Base-by-base conservation (phyloP, 2,113 vertebrate species). In the Eleginops maclovinus region DNA sequence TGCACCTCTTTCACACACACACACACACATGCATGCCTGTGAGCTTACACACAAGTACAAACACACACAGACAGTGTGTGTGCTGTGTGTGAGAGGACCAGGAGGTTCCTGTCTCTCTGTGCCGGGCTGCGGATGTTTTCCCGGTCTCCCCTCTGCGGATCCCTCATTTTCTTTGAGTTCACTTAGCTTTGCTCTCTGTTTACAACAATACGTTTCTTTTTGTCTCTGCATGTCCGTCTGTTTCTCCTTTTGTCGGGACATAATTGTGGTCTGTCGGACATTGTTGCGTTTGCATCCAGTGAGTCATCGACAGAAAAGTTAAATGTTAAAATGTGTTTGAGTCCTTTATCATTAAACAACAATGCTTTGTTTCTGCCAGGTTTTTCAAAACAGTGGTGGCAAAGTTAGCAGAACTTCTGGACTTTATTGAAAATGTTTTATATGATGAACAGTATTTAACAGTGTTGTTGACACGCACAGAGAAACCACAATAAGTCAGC, bases 61-160 rank as follows among this genome's bases (percentile, higher is more conserved):
- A 68, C 69, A 79, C 70, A 53, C 55, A 50, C 11, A 66, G 44
- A 65, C 61, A 14, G 28, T 72, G 72, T 74, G 56, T 69, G 46
- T 15, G 73, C 73, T 72, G 71, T 64, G 59, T 47, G 46, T 44
- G 68, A 59, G 67, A 36, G 14, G 44, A 72, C 79, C 81, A 87
- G 83, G 86, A 86, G 86, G 72, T 90, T 87, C 43, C 62, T 49
- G 47, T 84, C 67, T 84, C 53, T 80, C 75, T 78, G 6, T 81
- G 75, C 87, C 82, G 77, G 65, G 43, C 64, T 78, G 82, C 76
- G 86, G 89, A 89, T 91, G 89, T 90, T 90, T 90, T 84, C 64
- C 53, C 63, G 69, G 72, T 79, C 79, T 82, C 83, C 85, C n/a
- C 79, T 77, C 79, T 66, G 74, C 67, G 81, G 40, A 61, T n/a